Evolutionary conservation across 2,797 vertebrate species (phyloP).

Genomic region (Anguilla marmorata): DNA sequence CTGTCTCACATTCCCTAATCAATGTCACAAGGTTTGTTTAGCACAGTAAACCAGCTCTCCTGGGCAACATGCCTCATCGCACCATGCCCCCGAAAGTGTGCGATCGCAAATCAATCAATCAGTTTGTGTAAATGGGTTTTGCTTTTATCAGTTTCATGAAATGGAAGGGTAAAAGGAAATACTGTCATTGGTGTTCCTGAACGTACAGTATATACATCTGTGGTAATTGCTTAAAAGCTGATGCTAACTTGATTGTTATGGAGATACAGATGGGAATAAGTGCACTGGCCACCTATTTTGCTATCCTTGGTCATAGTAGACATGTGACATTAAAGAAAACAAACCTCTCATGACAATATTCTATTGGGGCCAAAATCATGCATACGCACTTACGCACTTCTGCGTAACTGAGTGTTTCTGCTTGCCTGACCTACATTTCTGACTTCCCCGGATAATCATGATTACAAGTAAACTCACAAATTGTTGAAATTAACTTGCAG

Average conservation of each 20-base stretch:
- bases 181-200: neutral
- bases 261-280: neutral
- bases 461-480: neutral
- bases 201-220: neutral
- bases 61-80: neutral
- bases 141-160: neutral
- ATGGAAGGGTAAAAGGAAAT: neutral
- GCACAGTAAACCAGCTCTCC: conserved; percentile 20
- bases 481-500: too few relatives aligned
- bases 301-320: neutral
- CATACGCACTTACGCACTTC: neutral
- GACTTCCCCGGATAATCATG: neutral
- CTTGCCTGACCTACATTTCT: too few relatives aligned
- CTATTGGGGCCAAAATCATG: neutral
- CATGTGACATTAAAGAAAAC: neutral
- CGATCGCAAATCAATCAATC: neutral
- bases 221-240: neutral
- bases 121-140: neutral
- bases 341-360: neutral
- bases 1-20: conserved; percentile 65
- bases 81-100: neutral
- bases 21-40: conserved; percentile 61
- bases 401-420: neutral
- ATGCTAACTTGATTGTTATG: neutral
- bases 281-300: neutral